Evolutionary conservation across 2,888 invertebrate genomes (phyloP).

Genomic region (Protodeltote pygarga): DNA sequence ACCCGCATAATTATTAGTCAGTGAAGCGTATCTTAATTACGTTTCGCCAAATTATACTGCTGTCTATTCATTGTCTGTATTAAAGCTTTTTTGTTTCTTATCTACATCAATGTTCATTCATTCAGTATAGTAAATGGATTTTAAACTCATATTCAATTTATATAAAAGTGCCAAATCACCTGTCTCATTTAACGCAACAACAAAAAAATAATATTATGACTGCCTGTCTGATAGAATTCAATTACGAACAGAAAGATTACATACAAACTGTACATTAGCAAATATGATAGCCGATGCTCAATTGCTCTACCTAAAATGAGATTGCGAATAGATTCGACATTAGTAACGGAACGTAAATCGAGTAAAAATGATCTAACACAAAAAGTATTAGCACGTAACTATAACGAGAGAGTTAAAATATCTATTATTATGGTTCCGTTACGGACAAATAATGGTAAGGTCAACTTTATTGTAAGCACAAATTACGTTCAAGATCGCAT

Average conservation of each 20-base stretch:
- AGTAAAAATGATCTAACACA: slow-evolving; percentile 44
- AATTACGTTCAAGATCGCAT: slow-evolving; percentile 24
- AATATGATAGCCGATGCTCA: slow-evolving; percentile 13
- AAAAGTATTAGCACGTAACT: slow-evolving; percentile 43
- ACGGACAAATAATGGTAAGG: slow-evolving; percentile 43
- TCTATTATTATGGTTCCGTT: slow-evolving; percentile 41
- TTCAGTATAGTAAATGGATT: slow-evolving; percentile 4
- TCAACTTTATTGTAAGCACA: slow-evolving; percentile 22
- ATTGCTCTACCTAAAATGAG: slow-evolving; percentile 31
- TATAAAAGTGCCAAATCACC: not conserved
- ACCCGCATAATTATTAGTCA: too few species aligned
- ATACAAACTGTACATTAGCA: slow-evolving; percentile 5
- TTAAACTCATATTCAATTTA: slow-evolving; percentile 9
- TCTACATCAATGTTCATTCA: not conserved
- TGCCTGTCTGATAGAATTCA: slow-evolving; percentile 17
- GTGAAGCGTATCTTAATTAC: too few species aligned
- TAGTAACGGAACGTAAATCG: slow-evolving; percentile 50
- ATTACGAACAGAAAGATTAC: slow-evolving; percentile 14
- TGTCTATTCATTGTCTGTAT: too few species aligned
- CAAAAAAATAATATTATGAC: slow-evolving; percentile 3
- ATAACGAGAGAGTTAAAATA: slow-evolving; percentile 45
- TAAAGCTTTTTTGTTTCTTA: not conserved
- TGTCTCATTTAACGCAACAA: slow-evolving; percentile 3
- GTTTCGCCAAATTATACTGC: too few species aligned
- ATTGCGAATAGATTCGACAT: slow-evolving; percentile 43